phyloP scores from a whole-genome alignment of 2,888 invertebrate genomes.

The Drosophila dives region DNA sequence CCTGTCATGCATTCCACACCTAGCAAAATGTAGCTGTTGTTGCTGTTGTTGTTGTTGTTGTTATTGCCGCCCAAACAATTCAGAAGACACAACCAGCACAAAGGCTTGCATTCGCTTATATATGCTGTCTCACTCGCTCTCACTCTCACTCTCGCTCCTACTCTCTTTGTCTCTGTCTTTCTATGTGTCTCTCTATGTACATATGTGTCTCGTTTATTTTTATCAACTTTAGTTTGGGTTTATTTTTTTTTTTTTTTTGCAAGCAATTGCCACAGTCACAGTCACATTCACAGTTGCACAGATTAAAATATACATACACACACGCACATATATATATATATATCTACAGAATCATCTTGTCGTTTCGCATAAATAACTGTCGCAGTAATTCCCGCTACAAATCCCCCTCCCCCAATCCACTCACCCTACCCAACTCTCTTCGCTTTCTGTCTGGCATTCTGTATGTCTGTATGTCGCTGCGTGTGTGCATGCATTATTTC shows the following conservation, averaged over 20 bases:
- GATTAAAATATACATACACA: slow-evolving; percentile 9
- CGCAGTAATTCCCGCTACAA: slow-evolving; percentile 39
- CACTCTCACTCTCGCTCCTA: background rate
- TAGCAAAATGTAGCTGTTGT: slow-evolving; percentile 46
- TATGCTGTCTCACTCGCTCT: background rate
- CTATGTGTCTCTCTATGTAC: slow-evolving; percentile 12
- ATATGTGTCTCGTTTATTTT: slow-evolving; percentile 68
- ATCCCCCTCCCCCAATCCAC: background rate
- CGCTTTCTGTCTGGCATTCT: slow-evolving; percentile 10
- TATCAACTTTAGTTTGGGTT: slow-evolving; percentile 72
- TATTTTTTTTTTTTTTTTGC: slow-evolving; percentile 1
- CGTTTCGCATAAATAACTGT: slow-evolving; percentile 80
- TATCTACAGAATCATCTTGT: slow-evolving; percentile 70
- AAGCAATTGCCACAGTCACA: slow-evolving; percentile 30
- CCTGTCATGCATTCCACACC: slow-evolving; percentile 77
- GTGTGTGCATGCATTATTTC: slow-evolving; percentile 75
- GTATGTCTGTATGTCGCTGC: slow-evolving; percentile 53
- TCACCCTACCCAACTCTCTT: background rate
- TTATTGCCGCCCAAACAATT: slow-evolving; percentile 76
- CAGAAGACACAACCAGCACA: slow-evolving; percentile 55
- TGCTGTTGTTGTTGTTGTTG: slow-evolving; percentile 19
- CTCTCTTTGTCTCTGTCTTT: background rate
- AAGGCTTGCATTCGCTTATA: slow-evolving; percentile 49
- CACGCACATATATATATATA: background rate
- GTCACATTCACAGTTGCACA: slow-evolving; percentile 25